A percentile compares a stretch with the other conserved stretches of the same genome.
Evolutionary conservation across 2,113 vertebrate species (phyloP).

Genomic region (Mustela lutreola): DNA sequence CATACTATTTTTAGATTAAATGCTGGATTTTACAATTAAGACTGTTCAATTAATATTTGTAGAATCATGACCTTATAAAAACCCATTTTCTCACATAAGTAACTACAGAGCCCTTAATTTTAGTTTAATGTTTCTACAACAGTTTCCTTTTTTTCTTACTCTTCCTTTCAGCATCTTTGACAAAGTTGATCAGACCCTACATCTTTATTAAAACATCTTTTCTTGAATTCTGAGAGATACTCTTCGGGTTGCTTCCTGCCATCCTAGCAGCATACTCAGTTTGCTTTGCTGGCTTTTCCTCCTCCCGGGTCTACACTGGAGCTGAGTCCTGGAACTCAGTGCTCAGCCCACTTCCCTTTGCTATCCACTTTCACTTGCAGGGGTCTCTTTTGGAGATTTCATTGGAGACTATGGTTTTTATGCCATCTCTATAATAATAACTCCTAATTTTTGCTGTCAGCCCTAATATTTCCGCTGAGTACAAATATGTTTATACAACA

Average conservation of each 20-base stretch:
- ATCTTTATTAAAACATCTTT: background rate
- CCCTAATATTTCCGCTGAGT: background rate
- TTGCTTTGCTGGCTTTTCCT: background rate
- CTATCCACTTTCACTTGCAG: background rate
- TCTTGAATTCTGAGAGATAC: background rate
- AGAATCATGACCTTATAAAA: background rate
- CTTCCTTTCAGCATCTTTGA: background rate
- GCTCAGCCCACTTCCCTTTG: background rate
- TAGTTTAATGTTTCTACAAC: background rate
- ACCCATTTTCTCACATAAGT: background rate
- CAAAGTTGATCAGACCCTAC: background rate
- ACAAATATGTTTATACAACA: background rate
- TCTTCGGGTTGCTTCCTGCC: background rate
- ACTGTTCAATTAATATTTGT: slow-evolving; percentile 9
- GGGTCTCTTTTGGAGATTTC: background rate
- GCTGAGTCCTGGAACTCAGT: background rate
- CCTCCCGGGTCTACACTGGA: background rate
- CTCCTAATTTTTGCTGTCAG: background rate
- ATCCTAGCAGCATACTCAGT: background rate
- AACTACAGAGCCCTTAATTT: background rate
- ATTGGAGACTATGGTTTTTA: background rate
- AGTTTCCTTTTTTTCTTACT: slow-evolving; percentile 7
- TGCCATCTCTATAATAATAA: background rate
- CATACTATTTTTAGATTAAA: slow-evolving; percentile 41
- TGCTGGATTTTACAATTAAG: background rate